Base-by-base conservation (phyloP, 1,140 invertebrate genomes). In the Cotesia glomerata region DNA sequence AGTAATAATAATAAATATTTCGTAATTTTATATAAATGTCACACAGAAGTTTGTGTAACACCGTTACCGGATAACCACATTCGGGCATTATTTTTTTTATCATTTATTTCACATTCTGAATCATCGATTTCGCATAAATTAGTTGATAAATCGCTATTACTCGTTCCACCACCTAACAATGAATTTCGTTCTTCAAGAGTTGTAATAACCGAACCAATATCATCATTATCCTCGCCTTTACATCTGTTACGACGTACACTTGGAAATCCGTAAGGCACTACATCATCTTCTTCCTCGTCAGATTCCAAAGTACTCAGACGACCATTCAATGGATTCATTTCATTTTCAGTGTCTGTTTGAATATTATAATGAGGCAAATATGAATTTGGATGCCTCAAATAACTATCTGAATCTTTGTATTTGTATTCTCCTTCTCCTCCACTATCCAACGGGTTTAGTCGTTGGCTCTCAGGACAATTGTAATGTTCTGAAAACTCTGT, bases 81-180 rank as follows among this genome's bases (percentile, higher is more conserved):
- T 5, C 84, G 80, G 18, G 84, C 81, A 71, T 89, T 83, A 64
- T 85, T 89, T 79, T 90, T 90, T 69, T 88, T 86, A 78, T 90
- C 89, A 69, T 86, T 81, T 71, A 83, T 82, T 81, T 93, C 92
- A 79, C 89, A 91, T 82, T 95, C 94, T n/a, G 93, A 94, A 86
- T 97, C 95, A 86, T 97, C 95, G 80, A 97, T 96, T 89, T 97
- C 95, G 89, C 95, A 97, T 36, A 97, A 89, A 86, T 94, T 92
- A 26, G 94, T 92, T 18, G 95, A 96, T 64, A 96, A 89, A 84
- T 96, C 94, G 85, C 95, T 96, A 81, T 93, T 93, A 74, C 91
- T 93, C 4, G 92, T 92, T 56, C 90, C 92, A 58, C 89, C 89
- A 65, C 90, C 89, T 49, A 94, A 89, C 73, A 95, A 86, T 51